Evolutionary conservation across 2,888 invertebrate species (phyloP).

Genomic region (Subacronicta megacephala): DNA sequence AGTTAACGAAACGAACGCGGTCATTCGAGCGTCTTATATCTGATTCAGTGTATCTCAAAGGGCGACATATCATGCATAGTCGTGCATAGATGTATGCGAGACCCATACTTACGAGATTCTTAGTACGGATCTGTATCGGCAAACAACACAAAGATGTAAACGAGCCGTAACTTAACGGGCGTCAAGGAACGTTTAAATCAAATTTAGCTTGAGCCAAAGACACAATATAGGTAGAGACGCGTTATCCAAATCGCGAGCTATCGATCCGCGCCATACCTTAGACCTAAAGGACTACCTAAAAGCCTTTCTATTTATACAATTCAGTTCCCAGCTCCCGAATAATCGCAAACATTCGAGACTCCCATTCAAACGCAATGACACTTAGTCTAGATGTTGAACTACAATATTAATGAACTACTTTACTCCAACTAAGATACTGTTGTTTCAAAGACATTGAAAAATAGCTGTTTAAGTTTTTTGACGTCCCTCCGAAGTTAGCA

Average conservation of each 20-base stretch:
- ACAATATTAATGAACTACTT: slow-evolving; percentile 66
- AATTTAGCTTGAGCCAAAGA: slow-evolving; percentile 16
- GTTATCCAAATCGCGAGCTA: slow-evolving; percentile 49
- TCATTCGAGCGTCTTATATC: slow-evolving; percentile 6
- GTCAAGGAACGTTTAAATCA: slow-evolving; percentile 13
- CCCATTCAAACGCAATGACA: slow-evolving; percentile 68
- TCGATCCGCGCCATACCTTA: slow-evolving; percentile 57
- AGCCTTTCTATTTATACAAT: slow-evolving; percentile 73
- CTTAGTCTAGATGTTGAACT: slow-evolving; percentile 59
- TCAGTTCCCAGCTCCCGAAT: slow-evolving; percentile 64
- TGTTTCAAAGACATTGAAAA: slow-evolving; percentile 49
- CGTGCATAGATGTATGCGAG: too few relatives aligned
- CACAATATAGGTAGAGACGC: slow-evolving; percentile 25
- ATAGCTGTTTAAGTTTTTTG: slow-evolving; percentile 72
- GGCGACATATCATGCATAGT: background rate
- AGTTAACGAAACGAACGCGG: background rate
- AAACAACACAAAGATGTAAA: too few relatives aligned
- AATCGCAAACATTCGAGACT: slow-evolving; percentile 67
- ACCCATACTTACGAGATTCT: too few relatives aligned
- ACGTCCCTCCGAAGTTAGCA: slow-evolving; percentile 62
- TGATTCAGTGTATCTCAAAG: slow-evolving; percentile 7
- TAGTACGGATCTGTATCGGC: background rate
- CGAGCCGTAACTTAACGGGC: background rate
- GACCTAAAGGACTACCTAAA: slow-evolving; percentile 62
- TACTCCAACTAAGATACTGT: slow-evolving; percentile 43